phyloP scores from a whole-genome alignment of 2,113 vertebrate genomes.

The Siniperca chuatsi region DNA sequence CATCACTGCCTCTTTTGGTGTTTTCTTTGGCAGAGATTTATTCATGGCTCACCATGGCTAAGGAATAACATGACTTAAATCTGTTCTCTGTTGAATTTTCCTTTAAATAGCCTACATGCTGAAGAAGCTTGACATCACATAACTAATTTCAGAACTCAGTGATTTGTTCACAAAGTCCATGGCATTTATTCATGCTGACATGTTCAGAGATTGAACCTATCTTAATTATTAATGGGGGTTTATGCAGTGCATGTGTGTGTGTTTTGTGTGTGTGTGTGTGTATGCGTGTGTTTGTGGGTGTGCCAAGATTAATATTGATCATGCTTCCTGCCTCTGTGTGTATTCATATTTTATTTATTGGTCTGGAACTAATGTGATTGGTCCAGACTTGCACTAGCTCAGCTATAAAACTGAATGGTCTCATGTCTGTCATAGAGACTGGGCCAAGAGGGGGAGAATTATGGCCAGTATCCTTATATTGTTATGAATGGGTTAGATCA shows the following conservation, averaged over 20 bases:
- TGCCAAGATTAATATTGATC: slow-evolving; percentile 79
- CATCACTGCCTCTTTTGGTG: slow-evolving; percentile 14
- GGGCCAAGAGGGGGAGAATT: slow-evolving; percentile 8
- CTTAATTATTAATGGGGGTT: slow-evolving; percentile 81
- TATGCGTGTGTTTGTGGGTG: background rate
- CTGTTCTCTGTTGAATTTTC: background rate
- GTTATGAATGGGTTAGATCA: slow-evolving; percentile 12
- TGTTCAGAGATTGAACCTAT: slow-evolving; percentile 59
- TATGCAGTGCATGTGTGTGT: slow-evolving; percentile 26
- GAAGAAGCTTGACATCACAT: slow-evolving; percentile 24
- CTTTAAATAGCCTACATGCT: background rate
- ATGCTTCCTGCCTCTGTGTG: slow-evolving; percentile 60
- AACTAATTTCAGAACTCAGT: slow-evolving; percentile 44
- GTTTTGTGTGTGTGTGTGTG: slow-evolving; percentile 29
- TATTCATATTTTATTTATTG: slow-evolving; percentile 81
- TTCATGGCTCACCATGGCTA: background rate
- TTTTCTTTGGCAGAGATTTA: slow-evolving; percentile 16
- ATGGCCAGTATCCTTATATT: slow-evolving; percentile 4
- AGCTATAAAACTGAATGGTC: slow-evolving; percentile 30
- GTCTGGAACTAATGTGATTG: slow-evolving; percentile 61
- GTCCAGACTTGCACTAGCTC: slow-evolving; percentile 17
- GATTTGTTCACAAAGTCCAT: slow-evolving; percentile 49
- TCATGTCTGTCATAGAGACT: slow-evolving; percentile 25
- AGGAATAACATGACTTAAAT: slow-evolving; percentile 1
- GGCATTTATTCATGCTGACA: slow-evolving; percentile 67